Conservation (phyloP, 2,113 vertebrate species). For the Crypturellus undulatus region DNA sequence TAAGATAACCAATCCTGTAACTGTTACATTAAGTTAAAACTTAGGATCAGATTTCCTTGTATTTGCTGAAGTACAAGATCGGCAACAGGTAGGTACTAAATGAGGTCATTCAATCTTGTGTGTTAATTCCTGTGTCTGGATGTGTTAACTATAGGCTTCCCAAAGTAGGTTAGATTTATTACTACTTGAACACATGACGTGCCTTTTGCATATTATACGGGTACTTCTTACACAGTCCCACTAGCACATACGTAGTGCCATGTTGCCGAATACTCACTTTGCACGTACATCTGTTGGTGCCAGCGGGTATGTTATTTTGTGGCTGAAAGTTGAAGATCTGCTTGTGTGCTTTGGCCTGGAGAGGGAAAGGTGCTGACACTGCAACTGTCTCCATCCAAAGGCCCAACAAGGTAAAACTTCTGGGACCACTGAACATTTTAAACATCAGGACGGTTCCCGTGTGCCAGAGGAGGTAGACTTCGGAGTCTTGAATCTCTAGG, state of each 20-base stretch:
- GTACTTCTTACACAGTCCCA: neutral
- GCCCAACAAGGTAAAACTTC: rapidly evolving
- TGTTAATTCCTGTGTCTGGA: neutral
- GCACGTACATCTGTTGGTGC: neutral
- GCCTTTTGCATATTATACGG: neutral
- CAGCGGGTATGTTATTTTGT: neutral
- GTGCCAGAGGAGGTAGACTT: neutral
- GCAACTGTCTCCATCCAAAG: neutral
- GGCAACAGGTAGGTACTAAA: neutral
- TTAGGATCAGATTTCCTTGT: neutral
- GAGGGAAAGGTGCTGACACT: neutral
- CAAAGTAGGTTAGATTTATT: neutral
- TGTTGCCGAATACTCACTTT: neutral
- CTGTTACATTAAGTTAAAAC: neutral
- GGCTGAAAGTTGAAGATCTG: neutral
- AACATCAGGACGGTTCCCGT: neutral
- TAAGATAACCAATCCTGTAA: neutral
- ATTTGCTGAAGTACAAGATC: neutral
- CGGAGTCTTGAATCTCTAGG: neutral
- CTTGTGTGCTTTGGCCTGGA: neutral
- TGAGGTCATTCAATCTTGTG: neutral
- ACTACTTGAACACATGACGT: neutral
- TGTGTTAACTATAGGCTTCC: neutral
- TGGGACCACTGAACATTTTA: neutral
- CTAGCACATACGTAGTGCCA: neutral